Evolutionary conservation across 2,888 invertebrate genomes (phyloP).

Genomic region (Anthrax anthrax): DNA sequence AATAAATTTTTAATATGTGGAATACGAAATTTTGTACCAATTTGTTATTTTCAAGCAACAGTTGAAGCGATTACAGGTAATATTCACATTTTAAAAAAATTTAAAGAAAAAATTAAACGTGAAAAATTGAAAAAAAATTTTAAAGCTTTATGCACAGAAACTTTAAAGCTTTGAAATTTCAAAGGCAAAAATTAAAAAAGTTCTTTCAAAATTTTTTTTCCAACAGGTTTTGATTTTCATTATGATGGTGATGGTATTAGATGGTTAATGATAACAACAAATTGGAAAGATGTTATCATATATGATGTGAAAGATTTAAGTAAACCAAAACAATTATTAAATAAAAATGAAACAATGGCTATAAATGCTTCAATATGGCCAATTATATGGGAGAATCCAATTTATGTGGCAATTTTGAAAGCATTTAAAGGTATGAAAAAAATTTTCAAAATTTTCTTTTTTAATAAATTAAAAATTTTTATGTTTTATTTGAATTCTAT

Average conservation of each 20-base stretch:
- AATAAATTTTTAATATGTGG: conserved; percentile 22
- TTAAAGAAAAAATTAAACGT: no score
- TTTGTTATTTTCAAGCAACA: conserved; percentile 41
- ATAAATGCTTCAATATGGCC: conserved; percentile 19
- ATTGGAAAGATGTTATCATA: conserved; percentile 17
- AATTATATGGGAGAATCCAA: conserved; percentile 22
- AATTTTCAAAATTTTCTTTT: no score
- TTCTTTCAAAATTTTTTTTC: not conserved
- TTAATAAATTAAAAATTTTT: not conserved
- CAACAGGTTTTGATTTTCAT: conserved; percentile 25
- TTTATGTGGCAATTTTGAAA: no score
- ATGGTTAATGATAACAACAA: conserved; percentile 22
- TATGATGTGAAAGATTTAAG: conserved; percentile 23
- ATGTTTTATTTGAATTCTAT: not conserved
- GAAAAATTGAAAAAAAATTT: no score
- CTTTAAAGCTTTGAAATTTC: no score
- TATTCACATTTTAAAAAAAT: not conserved
- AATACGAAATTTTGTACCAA: conserved; percentile 35
- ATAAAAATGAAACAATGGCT: conserved; percentile 10
- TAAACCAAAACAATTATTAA: conserved; percentile 17
- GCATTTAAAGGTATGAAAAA: no score
- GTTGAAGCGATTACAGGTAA: conserved; percentile 39
- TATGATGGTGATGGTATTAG: conserved; percentile 25
- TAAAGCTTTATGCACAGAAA: no score
- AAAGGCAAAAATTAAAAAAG: no score